Evolutionary conservation across 2,888 invertebrate genomes (phyloP).

Genomic region (Muschampia plurimacula): DNA sequence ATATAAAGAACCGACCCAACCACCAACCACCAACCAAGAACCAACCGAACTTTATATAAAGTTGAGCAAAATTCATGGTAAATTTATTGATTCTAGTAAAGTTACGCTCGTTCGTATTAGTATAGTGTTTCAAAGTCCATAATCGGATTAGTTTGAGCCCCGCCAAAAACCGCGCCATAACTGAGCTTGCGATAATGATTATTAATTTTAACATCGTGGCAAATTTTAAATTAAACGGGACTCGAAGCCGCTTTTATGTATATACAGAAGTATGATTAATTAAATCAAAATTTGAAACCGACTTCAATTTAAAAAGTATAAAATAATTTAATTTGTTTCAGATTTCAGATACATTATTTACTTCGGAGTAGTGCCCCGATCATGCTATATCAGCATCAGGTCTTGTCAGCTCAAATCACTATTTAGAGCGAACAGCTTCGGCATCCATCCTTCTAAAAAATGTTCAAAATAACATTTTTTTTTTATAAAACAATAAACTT

Average conservation of each 20-base stretch:
- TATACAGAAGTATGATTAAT: background rate
- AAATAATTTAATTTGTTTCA: background rate
- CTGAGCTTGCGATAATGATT: slow-evolving; percentile 17
- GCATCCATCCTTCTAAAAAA: no score
- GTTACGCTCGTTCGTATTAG: slow-evolving; percentile 20
- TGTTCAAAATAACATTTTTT: no score
- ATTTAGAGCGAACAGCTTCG: no score
- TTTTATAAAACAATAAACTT: no score
- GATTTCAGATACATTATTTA: no score
- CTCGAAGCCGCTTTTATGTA: background rate
- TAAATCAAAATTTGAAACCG: background rate
- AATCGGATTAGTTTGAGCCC: slow-evolving; percentile 28
- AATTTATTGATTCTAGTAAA: slow-evolving; percentile 18
- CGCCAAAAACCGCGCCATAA: slow-evolving; percentile 11
- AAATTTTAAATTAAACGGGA: slow-evolving; percentile 7
- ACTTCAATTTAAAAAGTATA: background rate
- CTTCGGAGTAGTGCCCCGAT: no score
- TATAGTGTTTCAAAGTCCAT: slow-evolving; percentile 33
- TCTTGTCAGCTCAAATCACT: no score
- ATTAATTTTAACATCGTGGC: slow-evolving; percentile 13
- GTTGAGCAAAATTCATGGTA: slow-evolving; percentile 5
- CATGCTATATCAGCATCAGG: no score
- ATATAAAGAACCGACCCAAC: background rate
- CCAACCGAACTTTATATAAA: background rate
- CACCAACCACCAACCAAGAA: no score